These are phyloP conservation scores for Trachythela sp. DNA, from an alignment of 64 coral and sea anemone genomes.

Conservation along the genomic window DNA sequence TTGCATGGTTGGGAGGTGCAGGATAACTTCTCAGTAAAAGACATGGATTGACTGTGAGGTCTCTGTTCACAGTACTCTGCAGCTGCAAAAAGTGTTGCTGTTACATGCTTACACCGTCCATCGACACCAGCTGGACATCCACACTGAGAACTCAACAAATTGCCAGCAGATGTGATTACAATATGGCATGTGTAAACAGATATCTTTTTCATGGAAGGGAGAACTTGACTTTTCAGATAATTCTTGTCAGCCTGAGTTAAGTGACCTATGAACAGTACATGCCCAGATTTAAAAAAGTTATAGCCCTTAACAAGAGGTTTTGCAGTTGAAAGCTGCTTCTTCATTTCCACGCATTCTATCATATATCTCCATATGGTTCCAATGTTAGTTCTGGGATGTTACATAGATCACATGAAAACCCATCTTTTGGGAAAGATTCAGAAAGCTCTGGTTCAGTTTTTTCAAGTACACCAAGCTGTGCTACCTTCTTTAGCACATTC, in stretches of 20 bases:
- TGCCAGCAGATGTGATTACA: neutral
- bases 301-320: slow-evolving; percentile 1
- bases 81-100: slow-evolving; percentile 55
- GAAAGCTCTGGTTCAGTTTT: slow-evolving; percentile 18
- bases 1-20: slow-evolving; percentile 57
- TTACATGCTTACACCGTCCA: slow-evolving; percentile 50
- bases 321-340: neutral
- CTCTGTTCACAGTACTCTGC: slow-evolving; percentile 39
- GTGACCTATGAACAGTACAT: slow-evolving; percentile 9
- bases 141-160: slow-evolving; percentile 7
- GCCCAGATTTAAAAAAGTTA: neutral
- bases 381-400: slow-evolving; percentile 18
- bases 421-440: slow-evolving; percentile 32
- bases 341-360: neutral
- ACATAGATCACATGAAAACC: slow-evolving; percentile 15
- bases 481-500: slow-evolving; percentile 16
- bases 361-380: slow-evolving; percentile 18
- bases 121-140: slow-evolving; percentile 53
- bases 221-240: slow-evolving; percentile 50
- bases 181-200: slow-evolving; percentile 39
- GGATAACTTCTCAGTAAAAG: no score
- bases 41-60: neutral
- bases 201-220: slow-evolving; percentile 69
- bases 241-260: slow-evolving; percentile 25
- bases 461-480: slow-evolving; percentile 28